Base-by-base conservation (phyloP, 1,140 invertebrate species). In the Drosophila lowei region DNA sequence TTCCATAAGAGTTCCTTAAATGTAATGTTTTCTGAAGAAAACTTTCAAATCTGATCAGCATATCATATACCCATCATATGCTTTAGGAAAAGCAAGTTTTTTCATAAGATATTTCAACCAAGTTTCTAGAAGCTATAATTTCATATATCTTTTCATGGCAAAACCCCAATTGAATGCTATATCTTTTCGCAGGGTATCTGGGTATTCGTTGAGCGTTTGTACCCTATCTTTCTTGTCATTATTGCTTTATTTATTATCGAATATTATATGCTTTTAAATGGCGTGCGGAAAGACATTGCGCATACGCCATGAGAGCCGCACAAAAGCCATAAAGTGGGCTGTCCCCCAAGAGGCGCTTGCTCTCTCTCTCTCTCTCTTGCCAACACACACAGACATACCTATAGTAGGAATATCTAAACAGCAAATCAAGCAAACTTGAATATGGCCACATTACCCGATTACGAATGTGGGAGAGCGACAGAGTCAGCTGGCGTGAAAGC, bases 381-480 rank as follows among this genome's bases (percentile, higher is more conserved):
- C 0, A 25, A 25, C 23, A 25, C 61, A 41, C 38, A 23, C 13
- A 63, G 11, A 60, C 41, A 54, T 47, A 56, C 47, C 13, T 5
- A 48, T 34, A 50, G 52, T 34, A 50, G 52, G 47, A 59, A 71
- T 89, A 88, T 88, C 84, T 88, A 84, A 80, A 89, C 85, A 79
- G 70, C 70, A 89, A 79, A 85, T 84, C 81, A 84, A 89, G 77
- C 63, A 65, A 81, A 86, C 83, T 88, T 89, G 77, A 89, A 89
- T 84, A 89, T 89, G 84, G 84, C 83, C 63, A 79, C 84, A 83
- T 72, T 79, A 38, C 79, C 79, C 71, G 83, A 88, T 88, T 83
- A 89, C 57, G 21, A 60, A 57, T 41, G 65, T 25, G 55, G 56
- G 55, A 30, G 46, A 72, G 62, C 2, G 7, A 68, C 38, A 15